These are phyloP conservation scores for Neolamprologus cancellatus DNA, from an alignment of 2,113 vertebrate genomes.

Conservation along the genomic window DNA sequence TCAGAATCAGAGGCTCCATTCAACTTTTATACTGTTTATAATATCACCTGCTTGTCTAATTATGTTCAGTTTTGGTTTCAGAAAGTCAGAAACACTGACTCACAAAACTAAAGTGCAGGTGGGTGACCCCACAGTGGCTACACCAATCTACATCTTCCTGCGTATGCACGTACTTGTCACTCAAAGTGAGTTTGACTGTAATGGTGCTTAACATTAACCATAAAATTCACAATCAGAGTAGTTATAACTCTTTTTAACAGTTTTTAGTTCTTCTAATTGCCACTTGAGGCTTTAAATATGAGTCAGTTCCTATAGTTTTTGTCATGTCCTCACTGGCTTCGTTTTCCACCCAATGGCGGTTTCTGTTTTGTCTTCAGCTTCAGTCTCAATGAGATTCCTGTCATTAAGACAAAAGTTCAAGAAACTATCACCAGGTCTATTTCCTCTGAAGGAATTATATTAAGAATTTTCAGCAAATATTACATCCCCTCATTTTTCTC, in stretches of 20 bases:
- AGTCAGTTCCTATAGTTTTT: neutral
- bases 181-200: neutral
- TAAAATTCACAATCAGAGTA: neutral
- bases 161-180: neutral
- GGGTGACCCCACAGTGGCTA: neutral
- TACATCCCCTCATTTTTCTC: neutral
- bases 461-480: neutral
- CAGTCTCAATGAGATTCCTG: neutral
- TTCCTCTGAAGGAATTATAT: neutral
- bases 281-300: neutral
- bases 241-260: neutral
- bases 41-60: neutral
- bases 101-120: neutral
- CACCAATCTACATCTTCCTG: neutral
- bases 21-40: neutral
- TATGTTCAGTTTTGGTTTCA: neutral
- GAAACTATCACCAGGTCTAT: neutral
- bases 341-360: neutral
- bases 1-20: neutral
- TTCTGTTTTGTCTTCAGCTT: neutral
- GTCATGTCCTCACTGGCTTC: neutral
- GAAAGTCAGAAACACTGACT: neutral
- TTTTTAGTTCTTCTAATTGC: neutral
- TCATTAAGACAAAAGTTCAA: neutral
- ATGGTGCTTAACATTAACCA: neutral